Percentiles rank a stretch among this genome's conserved stretches.
phyloP scores from a whole-genome alignment of 2,888 invertebrate genomes.

The Athalia circularis region DNA sequence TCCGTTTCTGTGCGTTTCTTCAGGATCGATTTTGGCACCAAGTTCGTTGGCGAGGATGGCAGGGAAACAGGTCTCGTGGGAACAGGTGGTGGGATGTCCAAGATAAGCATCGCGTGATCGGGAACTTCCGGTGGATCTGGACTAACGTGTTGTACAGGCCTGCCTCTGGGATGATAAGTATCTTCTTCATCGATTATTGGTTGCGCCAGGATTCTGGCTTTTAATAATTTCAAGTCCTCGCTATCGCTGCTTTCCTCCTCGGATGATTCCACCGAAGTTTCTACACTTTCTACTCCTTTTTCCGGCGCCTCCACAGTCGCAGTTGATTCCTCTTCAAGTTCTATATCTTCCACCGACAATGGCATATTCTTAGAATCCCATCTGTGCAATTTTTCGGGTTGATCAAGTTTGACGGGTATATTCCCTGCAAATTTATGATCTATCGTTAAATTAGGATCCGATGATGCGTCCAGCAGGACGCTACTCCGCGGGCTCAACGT shows the following conservation, averaged over 20 bases:
- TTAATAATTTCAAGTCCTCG: slow-evolving; percentile 66
- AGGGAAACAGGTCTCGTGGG: slow-evolving; percentile 47
- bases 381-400: slow-evolving; percentile 50
- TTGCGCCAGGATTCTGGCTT: slow-evolving; percentile 66
- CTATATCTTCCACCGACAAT: slow-evolving; percentile 44
- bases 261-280: slow-evolving; percentile 60
- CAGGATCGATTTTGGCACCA: slow-evolving; percentile 87
- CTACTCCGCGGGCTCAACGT: slow-evolving; percentile 48
- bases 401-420: neutral
- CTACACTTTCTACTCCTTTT: slow-evolving; percentile 54
- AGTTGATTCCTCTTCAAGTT: slow-evolving; percentile 27
- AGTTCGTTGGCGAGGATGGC: slow-evolving; percentile 74
- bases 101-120: slow-evolving; percentile 48
- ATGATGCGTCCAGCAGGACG: slow-evolving; percentile 54
- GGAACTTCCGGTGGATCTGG: slow-evolving; percentile 52
- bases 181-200: slow-evolving; percentile 67
- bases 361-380: slow-evolving; percentile 58
- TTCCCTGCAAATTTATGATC: slow-evolving; percentile 49
- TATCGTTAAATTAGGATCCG: slow-evolving; percentile 67
- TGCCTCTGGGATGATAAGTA: slow-evolving; percentile 69
- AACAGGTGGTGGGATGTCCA: slow-evolving; percentile 50
- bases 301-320: slow-evolving; percentile 48
- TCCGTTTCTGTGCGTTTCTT: slow-evolving; percentile 77
- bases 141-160: slow-evolving; percentile 52
- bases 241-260: slow-evolving; percentile 65